Evolutionary conservation across 2,888 invertebrate species (phyloP), one percentile per base, ranked within the genome.

Genomic region (Octonoba sinensis): DNA sequence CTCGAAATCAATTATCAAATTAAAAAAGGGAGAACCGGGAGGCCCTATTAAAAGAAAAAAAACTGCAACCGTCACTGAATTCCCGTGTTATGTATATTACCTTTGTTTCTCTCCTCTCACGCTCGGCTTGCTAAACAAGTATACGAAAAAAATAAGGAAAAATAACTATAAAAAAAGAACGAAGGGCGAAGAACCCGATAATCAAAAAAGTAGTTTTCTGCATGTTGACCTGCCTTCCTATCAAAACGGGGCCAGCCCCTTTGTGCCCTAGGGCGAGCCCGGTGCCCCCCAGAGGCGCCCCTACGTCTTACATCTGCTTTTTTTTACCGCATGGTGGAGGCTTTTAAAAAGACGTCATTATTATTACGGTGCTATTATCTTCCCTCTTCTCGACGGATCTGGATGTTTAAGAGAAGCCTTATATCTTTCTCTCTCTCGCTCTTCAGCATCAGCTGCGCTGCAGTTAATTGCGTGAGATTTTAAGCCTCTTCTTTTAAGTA

Each of bases 201-300:
- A 36, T 36, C 36, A 36, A 36, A 36, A 36, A 36, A 36, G 36
- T 36, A 36, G 36, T 64, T 78, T 78, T 64, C 59, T 78, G 56
- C 71, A 78, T 70, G 72, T 72, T 72, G 78, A 79, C 78, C 78
- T 79, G 78, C 78, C 78, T 79, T 72, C 75, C 72, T 72, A 79
- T 79, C 78, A 79, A 79, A 79, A 72, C 60, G 66, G 65, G 78
- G 66, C 78, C 78, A 72, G 72, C 78, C 78, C 78, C 72, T 79
- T 66, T 44, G 20, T 66, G 72, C 24, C 78, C 78, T 24, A 2
- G 59, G 72, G 72, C 71, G 51, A 15, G 49, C 22, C 16, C 66
- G 12, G 49, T 22, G 11, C 44, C 36, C 66, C 67, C 46, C 20
- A 18, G 12, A 20, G 65, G 36, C 60, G 60, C 78, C 76, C 76